Evolutionary conservation across 1,140 invertebrate genomes (phyloP).

Genomic region (Drosophila pruinosa): DNA sequence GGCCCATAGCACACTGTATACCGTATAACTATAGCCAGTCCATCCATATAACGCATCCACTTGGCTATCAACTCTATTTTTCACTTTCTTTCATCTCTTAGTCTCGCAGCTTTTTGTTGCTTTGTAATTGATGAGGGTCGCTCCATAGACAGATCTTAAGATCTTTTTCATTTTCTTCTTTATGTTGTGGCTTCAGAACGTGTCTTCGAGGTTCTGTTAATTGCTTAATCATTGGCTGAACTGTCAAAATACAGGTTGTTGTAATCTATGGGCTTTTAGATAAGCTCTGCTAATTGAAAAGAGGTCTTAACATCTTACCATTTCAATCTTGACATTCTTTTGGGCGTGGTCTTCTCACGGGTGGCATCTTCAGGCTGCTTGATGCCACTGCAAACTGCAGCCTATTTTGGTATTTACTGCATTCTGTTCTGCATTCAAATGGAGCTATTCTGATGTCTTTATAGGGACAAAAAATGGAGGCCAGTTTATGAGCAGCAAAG

Average conservation of each 20-base stretch:
- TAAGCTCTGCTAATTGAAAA: conserved; percentile 70
- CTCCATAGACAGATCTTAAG: conserved; percentile 31
- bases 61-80: conserved; percentile 54
- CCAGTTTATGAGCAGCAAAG: background rate
- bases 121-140: conserved; percentile 66
- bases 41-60: conserved; percentile 19
- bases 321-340: conserved; percentile 18
- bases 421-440: conserved; percentile 25
- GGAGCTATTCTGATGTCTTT: background rate
- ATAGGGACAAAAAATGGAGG: conserved; percentile 7
- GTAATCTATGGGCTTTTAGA: conserved; percentile 70
- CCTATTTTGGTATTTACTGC: conserved; percentile 13
- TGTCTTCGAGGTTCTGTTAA: conserved; percentile 55
- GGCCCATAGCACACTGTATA: conserved; percentile 17
- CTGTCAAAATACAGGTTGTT: conserved; percentile 67
- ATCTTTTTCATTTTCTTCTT: conserved; percentile 27
- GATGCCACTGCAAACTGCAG: background rate
- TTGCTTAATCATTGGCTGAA: conserved; percentile 68
- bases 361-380: conserved; percentile 5
- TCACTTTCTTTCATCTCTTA: conserved; percentile 66
- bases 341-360: conserved; percentile 23
- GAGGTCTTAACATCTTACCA: conserved; percentile 20
- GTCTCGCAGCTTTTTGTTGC: conserved; percentile 4
- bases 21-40: conserved; percentile 2
- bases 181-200: conserved; percentile 45